Evolutionary conservation across 2,113 vertebrate genomes (phyloP).

Genomic region (Cercocebus atys): DNA sequence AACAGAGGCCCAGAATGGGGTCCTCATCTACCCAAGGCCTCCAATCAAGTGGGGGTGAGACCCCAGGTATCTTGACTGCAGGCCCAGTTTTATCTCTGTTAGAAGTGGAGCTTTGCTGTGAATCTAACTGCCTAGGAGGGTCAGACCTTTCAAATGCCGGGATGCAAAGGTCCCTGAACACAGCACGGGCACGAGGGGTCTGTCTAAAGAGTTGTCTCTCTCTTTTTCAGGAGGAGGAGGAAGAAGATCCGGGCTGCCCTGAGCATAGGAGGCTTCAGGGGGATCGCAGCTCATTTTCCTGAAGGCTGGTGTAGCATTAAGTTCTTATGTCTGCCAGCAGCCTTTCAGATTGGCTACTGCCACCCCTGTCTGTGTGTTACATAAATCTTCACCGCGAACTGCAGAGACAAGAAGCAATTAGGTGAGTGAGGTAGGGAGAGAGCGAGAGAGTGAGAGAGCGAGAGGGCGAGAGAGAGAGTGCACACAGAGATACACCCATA

Average conservation of each 20-base stretch:
- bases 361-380: constrained; percentile 71
- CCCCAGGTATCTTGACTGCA: neutral
- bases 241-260: neutral
- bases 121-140: neutral
- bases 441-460: neutral
- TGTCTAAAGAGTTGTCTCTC: neutral
- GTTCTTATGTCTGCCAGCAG: constrained; percentile 76
- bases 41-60: neutral
- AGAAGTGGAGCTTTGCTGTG: neutral
- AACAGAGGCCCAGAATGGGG: neutral
- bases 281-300: constrained; percentile 69
- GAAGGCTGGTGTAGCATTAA: constrained; percentile 77
- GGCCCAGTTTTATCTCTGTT: accelerated
- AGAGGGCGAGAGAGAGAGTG: constrained; percentile 38
- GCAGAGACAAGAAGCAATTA: constrained; percentile 79
- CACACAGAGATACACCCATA: neutral
- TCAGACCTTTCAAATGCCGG: neutral
- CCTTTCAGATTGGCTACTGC: constrained; percentile 72
- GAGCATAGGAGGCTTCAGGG: constrained; percentile 24
- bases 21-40: neutral
- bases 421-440: neutral
- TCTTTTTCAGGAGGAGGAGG: neutral
- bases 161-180: neutral
- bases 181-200: accelerated
- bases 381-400: constrained; percentile 80